Percentiles rank a stretch among this genome's conserved stretches.
Conservation (phyloP, 2,888 invertebrate genomes). For the Perdita meconis region DNA sequence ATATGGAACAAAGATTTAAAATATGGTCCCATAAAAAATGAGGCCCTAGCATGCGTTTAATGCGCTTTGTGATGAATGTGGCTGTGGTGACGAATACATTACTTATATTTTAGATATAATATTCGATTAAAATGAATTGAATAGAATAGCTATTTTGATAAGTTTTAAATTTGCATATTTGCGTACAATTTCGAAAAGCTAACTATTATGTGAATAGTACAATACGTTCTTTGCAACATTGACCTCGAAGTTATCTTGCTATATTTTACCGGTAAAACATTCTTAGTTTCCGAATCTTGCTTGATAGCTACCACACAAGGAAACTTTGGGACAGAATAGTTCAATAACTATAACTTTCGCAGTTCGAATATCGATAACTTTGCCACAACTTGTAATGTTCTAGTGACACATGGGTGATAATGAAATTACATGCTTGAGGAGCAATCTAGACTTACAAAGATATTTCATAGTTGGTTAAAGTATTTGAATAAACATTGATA, state of each 20-base stretch:
- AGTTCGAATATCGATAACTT: constrained; percentile 54
- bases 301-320: constrained; percentile 29
- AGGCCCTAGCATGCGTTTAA: too few species aligned
- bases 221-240: constrained; percentile 35
- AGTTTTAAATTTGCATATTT: too few species aligned
- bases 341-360: constrained; percentile 44
- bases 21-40: too few species aligned
- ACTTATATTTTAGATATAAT: too few species aligned
- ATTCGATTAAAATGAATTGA: too few species aligned
- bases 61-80: too few species aligned
- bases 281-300: constrained; percentile 27
- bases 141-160: too few species aligned
- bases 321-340: constrained; percentile 49
- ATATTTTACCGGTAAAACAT: constrained; percentile 55
- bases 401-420: constrained; percentile 36
- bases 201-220: too few species aligned
- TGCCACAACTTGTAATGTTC: constrained; percentile 41
- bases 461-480: not conserved
- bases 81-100: too few species aligned
- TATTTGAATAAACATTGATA: not conserved
- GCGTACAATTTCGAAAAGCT: too few species aligned
- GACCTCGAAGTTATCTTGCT: constrained; percentile 37
- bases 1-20: too few species aligned
- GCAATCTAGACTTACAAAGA: not conserved
- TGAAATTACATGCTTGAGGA: constrained; percentile 15